Evolutionary conservation across 2,888 invertebrate species (phyloP), one percentile per base, ranked within the genome.

Genomic region (Sympetrum striolatum): DNA sequence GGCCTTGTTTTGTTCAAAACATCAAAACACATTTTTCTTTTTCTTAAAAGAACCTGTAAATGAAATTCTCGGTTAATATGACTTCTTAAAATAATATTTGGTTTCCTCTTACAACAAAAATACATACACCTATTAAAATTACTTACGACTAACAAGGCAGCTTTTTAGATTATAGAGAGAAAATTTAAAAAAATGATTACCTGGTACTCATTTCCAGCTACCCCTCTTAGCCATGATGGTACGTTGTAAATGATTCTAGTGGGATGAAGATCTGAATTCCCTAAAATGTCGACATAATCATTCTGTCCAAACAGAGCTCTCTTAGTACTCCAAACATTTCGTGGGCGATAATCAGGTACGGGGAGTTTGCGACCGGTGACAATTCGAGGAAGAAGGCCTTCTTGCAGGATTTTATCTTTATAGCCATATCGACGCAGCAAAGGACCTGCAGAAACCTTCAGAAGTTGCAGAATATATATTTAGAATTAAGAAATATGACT

Each of bases 201-300:
- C 94, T 97, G 96, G 93, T 96, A 97, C 94, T 99, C 98, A 93
- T 97, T 97, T 0, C 98, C 98, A 25, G 95, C 95, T 82, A 98
- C 96, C 90, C 99, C 99, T 92, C 97, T 95, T 60, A 99, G 94
- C 99, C 99, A 99, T 0, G 95, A 94, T 0, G 99, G 99, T 10
- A 98, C 96, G 91, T 96, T 96, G 93, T 98, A 98, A 22, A 98
- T 94, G 22, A 98, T 96, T 93, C 96, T 96, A 0, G 97, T 96
- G 0, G 99, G 99, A 93, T 98, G 98, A 10, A 97, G 92, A 25
- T 95, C 95, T 58, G 97, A 98, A 93, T 97, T 96, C 2, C 99
- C 99, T 90, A 99, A 95, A 91, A 99, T 98, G 93, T 99, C 99
- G 92, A 99, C 98, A 93, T 99, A 99, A 94, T 99, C 99, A 94